Evolutionary conservation across 2,888 invertebrate genomes (phyloP).

Genomic region (Torymus tubicola): DNA sequence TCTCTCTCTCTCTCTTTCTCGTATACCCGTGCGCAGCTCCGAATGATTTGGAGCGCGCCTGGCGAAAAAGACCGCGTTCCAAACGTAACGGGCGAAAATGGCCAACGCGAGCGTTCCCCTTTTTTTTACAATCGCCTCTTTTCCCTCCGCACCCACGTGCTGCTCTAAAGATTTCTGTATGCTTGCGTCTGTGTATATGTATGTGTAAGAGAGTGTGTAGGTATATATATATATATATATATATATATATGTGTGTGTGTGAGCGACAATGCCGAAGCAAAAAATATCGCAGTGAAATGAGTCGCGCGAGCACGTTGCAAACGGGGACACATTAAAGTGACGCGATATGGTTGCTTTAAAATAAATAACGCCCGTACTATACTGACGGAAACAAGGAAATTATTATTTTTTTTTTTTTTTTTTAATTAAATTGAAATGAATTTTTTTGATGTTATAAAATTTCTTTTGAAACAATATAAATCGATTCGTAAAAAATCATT

Average conservation of each 20-base stretch:
- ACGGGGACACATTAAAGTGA: constrained; percentile 32
- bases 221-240: background rate
- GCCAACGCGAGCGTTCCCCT: background rate
- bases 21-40: too few species aligned
- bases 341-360: background rate
- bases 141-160: background rate
- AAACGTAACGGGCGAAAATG: constrained; percentile 3
- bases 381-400: too few species aligned
- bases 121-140: constrained; percentile 21
- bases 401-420: too few species aligned
- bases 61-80: background rate
- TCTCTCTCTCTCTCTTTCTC: background rate
- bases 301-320: background rate
- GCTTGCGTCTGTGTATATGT: background rate
- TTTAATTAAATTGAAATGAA: too few species aligned
- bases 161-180: background rate
- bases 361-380: too few species aligned
- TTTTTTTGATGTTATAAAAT: too few species aligned
- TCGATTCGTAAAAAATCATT: too few species aligned
- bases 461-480: too few species aligned
- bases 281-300: constrained; percentile 33
- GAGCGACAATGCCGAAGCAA: constrained; percentile 30
- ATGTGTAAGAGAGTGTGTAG: background rate
- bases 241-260: background rate
- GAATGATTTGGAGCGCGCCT: constrained; percentile 23